Evolutionary conservation across 2,888 invertebrate genomes (phyloP).

Genomic region (Oligia latruncula): DNA sequence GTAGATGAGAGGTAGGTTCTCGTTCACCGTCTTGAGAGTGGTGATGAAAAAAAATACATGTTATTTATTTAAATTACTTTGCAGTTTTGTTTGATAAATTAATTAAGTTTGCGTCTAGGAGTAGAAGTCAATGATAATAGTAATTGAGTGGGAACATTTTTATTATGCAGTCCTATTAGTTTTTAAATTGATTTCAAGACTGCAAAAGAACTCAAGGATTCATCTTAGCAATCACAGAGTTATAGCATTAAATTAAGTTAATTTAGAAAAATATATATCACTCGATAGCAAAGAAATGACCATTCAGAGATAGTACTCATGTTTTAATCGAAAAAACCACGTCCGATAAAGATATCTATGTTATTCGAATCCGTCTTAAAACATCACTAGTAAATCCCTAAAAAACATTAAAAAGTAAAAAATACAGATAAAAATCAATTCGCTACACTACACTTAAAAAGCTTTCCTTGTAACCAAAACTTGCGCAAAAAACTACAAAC

Average conservation of each 20-base stretch:
- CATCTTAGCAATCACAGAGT: background rate
- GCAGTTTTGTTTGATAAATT: conserved; percentile 1
- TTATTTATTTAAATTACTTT: background rate
- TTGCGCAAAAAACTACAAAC: conserved; percentile 45
- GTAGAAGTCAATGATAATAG: background rate
- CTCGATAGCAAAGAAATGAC: too few relatives aligned
- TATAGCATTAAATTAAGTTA: too few relatives aligned
- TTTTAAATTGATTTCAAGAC: background rate
- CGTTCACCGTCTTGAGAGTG: background rate
- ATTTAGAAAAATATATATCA: too few relatives aligned
- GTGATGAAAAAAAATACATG: too few relatives aligned
- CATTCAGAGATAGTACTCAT: background rate
- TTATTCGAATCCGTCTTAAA: background rate
- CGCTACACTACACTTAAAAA: conserved; percentile 9
- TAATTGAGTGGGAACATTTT: background rate
- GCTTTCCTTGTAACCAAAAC: conserved; percentile 52
- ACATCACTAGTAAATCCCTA: background rate
- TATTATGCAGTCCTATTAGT: background rate
- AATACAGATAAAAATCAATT: background rate
- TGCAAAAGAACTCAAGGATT: background rate
- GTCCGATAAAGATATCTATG: background rate
- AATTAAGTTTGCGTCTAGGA: background rate
- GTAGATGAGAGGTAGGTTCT: background rate
- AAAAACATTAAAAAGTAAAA: background rate
- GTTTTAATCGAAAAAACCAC: background rate